A percentile compares a stretch with the other conserved stretches of the same genome.
These are phyloP conservation scores for Gila orcuttii DNA, from an alignment of 2,113 vertebrate genomes.

Conservation along the genomic window DNA sequence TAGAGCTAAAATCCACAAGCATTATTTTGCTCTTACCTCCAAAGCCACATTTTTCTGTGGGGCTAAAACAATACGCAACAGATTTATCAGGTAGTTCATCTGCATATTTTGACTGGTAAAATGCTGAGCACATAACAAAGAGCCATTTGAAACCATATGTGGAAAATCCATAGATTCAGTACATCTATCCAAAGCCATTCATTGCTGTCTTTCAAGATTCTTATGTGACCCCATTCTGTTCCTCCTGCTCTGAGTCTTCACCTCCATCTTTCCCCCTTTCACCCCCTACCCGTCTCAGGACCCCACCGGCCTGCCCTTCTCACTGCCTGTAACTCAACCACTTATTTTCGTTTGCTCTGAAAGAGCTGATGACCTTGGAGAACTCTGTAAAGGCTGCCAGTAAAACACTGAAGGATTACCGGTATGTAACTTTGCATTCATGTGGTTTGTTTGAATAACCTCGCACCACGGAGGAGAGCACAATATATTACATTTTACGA, in stretches of 20 bases:
- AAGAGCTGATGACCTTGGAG: constrained; percentile 71
- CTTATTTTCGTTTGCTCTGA: constrained; percentile 66
- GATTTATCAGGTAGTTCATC: constrained; percentile 47
- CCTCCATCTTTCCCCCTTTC: constrained; percentile 25
- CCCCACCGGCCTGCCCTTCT: constrained; percentile 62
- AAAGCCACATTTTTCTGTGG: constrained; percentile 43
- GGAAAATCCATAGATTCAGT: constrained; percentile 12
- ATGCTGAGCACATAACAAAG: constrained; percentile 30
- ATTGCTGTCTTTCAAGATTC: neutral
- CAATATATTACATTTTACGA: constrained; percentile 81
- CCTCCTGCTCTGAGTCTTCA: constrained; percentile 37
- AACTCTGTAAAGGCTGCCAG: constrained; percentile 78
- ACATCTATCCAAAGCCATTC: neutral
- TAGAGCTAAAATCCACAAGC: constrained; percentile 39
- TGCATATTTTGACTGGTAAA: constrained; percentile 48
- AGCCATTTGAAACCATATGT: constrained; percentile 14
- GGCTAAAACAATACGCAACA: constrained; percentile 48
- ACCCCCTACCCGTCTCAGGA: constrained; percentile 56
- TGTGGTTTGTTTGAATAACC: constrained; percentile 83
- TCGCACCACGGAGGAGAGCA: constrained; percentile 67
- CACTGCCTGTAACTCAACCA: constrained; percentile 69
- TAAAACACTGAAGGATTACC: constrained; percentile 79
- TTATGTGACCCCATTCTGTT: neutral
- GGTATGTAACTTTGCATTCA: constrained; percentile 81
- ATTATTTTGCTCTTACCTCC: constrained; percentile 49